Evolutionary conservation across 2,113 vertebrate species (phyloP), one percentile per base, ranked within the genome.

Genomic region (Saimiri boliviensis): DNA sequence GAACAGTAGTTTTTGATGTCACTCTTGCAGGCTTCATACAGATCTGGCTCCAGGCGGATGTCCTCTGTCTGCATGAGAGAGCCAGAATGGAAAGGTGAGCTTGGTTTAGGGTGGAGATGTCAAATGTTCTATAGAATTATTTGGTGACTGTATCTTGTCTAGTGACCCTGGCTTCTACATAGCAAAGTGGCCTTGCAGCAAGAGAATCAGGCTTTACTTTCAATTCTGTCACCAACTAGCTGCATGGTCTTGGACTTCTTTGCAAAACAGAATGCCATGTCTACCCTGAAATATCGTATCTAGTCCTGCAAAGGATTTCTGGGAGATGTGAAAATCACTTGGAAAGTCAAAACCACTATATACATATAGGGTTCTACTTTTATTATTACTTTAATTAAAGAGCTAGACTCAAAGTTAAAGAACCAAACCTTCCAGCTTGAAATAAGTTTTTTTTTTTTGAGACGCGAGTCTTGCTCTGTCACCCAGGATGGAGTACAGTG

Each of bases 41-140:
- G 98, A 45, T 99, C 99, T 35, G 99, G 99, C 91, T 99, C 99
- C 92, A 99, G 98, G 0, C 99, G 99, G 96, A 99, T 99, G 97
- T 99, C 99, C 95, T 99, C 99, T 0, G 99, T 99, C 99, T 99
- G 98, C 49, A 97, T 2, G 95, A 98, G 83, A 42, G 35, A 95
- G 82, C 21, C 54, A 96, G 79, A 32, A 54, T 76, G 21, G 12
- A 87, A 20, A 35, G 96, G 56, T 49, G 37, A 96, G 82, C 12
- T 35, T 73, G 70, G 9, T 88, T 25, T 49, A 70, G 27, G 35
- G 12, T 63, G 32, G 5, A 63, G 83, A 82, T 23, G 9, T 52
- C 86, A 85, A 47, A 54, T 20, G 47, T 3, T 47, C 74, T 87
- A 73, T 1, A 49, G 3, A 76, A 8, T 60, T 47, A 58, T 9